Conservation (phyloP, 2,888 invertebrate genomes). For the Epirrhoe alternata region DNA sequence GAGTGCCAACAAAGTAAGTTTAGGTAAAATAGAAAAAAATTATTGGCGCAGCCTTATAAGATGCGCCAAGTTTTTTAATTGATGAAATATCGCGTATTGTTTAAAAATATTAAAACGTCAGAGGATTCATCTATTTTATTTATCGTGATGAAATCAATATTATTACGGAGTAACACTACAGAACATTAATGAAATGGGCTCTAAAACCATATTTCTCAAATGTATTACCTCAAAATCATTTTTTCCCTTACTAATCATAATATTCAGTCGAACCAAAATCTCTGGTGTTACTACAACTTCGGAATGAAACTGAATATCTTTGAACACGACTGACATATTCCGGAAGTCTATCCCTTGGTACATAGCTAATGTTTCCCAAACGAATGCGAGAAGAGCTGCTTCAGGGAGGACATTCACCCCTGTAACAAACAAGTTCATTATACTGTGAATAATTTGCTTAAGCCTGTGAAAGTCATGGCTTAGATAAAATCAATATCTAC, state of each 20-base stretch:
- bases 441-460: too few species aligned
- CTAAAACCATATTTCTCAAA: neutral
- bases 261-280: slow-evolving; percentile 42
- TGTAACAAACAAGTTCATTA: slow-evolving; percentile 30
- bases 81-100: too few species aligned
- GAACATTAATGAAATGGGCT: too few species aligned
- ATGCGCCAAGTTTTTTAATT: neutral
- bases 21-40: neutral
- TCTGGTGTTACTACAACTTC: slow-evolving; percentile 49
- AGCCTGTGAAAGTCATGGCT: too few species aligned
- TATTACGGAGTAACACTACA: too few species aligned
- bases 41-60: neutral
- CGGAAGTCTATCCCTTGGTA: slow-evolving; percentile 63
- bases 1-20: neutral
- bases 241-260: slow-evolving; percentile 52
- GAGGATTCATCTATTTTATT: too few species aligned
- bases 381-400: slow-evolving; percentile 79
- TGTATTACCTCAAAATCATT: slow-evolving; percentile 56
- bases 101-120: too few species aligned
- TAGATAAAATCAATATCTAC: too few species aligned
- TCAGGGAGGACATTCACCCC: slow-evolving; percentile 89
- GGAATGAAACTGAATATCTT: slow-evolving; percentile 50
- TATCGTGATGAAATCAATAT: too few species aligned
- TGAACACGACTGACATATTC: slow-evolving; percentile 51
- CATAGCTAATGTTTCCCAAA: slow-evolving; percentile 83